Conservation (phyloP, 2,888 invertebrate genomes). For the Microctonus aethiopoides region DNA sequence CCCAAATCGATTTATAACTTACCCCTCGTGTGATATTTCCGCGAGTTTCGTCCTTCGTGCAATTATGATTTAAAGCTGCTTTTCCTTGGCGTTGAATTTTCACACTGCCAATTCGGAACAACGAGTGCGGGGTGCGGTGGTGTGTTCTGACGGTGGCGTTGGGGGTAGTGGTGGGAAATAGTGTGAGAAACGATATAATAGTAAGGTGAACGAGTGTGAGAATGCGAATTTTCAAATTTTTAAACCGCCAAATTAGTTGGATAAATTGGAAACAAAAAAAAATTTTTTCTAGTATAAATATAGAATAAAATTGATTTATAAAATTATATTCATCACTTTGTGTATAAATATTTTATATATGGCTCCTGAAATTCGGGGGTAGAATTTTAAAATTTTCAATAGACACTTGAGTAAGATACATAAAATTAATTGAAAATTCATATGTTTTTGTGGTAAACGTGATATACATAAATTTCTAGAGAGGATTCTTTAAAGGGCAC, state of each 20-base stretch:
- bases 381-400: neutral
- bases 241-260: constrained; percentile 1
- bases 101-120: constrained; percentile 61
- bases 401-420: neutral
- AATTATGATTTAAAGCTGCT: constrained; percentile 50
- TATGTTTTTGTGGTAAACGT: neutral
- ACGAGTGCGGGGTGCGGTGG: constrained; percentile 39
- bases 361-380: neutral
- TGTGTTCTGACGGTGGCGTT: constrained; percentile 42
- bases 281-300: neutral
- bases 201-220: neutral
- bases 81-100: constrained; percentile 46
- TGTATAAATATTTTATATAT: neutral
- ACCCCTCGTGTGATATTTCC: constrained; percentile 47
- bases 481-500: constrained; percentile 31
- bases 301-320: neutral
- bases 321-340: neutral
- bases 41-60: constrained; percentile 57
- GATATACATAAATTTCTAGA: neutral
- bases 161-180: constrained; percentile 42
- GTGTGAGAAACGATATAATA: constrained; percentile 29
- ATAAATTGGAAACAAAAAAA: neutral
- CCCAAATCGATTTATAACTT: constrained; percentile 65
- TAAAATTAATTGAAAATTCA: constrained; percentile 10
- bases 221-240: constrained; percentile 19